These are phyloP conservation scores for Semaprochilodus insignis DNA, from an alignment of 2,797 vertebrate genomes.

Conservation along the genomic window DNA sequence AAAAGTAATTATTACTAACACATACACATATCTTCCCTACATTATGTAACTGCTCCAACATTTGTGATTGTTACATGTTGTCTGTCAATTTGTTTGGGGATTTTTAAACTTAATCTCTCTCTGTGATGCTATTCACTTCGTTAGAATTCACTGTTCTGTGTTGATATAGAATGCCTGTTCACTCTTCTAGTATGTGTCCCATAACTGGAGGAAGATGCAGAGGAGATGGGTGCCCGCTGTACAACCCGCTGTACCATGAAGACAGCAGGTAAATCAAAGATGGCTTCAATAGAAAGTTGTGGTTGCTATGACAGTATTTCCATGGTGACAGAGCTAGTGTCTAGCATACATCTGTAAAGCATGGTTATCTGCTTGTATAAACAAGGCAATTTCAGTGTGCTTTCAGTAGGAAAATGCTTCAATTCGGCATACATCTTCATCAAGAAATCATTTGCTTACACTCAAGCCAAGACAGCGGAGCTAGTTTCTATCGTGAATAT, in stretches of 20 bases:
- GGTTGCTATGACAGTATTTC: conserved; percentile 12
- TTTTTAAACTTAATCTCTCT: not conserved
- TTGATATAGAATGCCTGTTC: not conserved
- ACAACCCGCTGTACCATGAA: not conserved
- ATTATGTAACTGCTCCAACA: not conserved
- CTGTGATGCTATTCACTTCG: not conserved
- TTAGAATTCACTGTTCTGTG: not conserved
- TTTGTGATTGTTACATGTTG: too few species aligned
- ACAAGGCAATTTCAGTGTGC: conserved; percentile 2
- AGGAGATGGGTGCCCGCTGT: not conserved
- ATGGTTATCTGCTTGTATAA: not conserved
- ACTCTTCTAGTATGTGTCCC: too few species aligned
- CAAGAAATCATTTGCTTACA: not conserved
- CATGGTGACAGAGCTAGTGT: not conserved
- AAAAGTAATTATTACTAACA: conserved; percentile 19
- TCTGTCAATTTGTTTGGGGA: not conserved
- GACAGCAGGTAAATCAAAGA: conserved; percentile 3
- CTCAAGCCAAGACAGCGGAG: conserved; percentile 2
- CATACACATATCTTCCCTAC: not conserved
- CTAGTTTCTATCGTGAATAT: not conserved
- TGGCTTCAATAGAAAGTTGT: not conserved
- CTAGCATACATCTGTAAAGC: not conserved
- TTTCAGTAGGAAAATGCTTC: conserved; percentile 8
- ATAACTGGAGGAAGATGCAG: not conserved
- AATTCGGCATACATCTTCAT: conserved; percentile 13